phyloP scores from a whole-genome alignment of 2,888 invertebrate species.

The Epirrita christyi region DNA sequence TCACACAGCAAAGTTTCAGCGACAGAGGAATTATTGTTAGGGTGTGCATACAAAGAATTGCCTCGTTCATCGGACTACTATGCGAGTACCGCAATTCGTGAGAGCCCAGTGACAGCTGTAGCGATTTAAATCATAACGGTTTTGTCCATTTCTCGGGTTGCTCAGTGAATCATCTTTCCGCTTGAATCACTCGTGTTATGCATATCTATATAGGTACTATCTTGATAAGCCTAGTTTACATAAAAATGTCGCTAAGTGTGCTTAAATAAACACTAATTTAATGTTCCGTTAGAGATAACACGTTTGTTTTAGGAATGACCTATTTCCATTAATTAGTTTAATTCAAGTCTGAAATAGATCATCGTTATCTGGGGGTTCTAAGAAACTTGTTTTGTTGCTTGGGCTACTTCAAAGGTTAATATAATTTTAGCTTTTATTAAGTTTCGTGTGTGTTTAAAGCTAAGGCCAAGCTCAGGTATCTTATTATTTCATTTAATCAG shows the following conservation, averaged over 20 bases:
- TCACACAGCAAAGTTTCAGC: no score
- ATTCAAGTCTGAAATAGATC: slow-evolving; percentile 10
- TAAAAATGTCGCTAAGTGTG: slow-evolving; percentile 40
- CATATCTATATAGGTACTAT: slow-evolving; percentile 25
- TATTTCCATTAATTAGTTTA: slow-evolving; percentile 14
- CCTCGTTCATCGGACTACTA: no score
- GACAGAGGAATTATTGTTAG: no score
- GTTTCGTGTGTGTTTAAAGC: no score
- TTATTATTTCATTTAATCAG: no score
- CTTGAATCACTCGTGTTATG: slow-evolving; percentile 62
- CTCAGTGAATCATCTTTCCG: slow-evolving; percentile 79
- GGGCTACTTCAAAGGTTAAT: not conserved
- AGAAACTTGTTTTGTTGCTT: not conserved
- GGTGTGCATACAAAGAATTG: no score
- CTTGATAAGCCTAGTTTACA: slow-evolving; percentile 45
- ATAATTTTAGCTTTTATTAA: not conserved
- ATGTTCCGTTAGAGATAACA: slow-evolving; percentile 30
- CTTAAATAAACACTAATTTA: slow-evolving; percentile 37
- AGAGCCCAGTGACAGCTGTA: slow-evolving; percentile 70
- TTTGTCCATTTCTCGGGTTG: slow-evolving; percentile 63
- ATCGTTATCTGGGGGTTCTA: not conserved
- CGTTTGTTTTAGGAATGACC: slow-evolving; percentile 18
- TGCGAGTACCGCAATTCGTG: slow-evolving; percentile 73
- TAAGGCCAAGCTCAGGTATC: no score
- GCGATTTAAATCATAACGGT: slow-evolving; percentile 81